Conservation (phyloP, 1,140 invertebrate species). For the Panagrolaimus sp. region DNA sequence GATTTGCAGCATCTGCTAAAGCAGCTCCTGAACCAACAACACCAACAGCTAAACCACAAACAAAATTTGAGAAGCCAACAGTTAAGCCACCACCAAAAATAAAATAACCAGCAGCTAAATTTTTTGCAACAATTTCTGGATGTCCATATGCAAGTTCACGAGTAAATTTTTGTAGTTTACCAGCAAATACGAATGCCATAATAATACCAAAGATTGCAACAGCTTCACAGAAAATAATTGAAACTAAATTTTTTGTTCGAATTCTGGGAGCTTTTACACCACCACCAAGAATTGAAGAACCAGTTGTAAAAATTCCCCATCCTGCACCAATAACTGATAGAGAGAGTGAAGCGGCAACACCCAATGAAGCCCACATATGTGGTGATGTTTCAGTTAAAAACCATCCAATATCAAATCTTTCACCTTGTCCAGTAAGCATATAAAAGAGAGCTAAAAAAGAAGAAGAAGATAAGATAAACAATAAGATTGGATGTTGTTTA, state of each 20-base stretch:
- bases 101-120: conserved; percentile 70
- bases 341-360: conserved; percentile 83
- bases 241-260: conserved; percentile 98
- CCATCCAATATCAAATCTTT: conserved; percentile 63
- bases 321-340: conserved; percentile 94
- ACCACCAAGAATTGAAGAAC: conserved; percentile 88
- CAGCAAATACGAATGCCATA: conserved; percentile 88
- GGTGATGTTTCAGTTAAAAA: conserved; percentile 56
- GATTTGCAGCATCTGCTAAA: conserved; percentile 86
- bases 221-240: conserved; percentile 97
- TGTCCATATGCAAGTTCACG: background rate
- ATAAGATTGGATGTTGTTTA: no score
- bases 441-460: conserved; percentile 57
- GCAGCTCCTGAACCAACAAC: conserved; percentile 91
- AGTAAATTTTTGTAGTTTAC: conserved; percentile 63
- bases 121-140: conserved; percentile 33
- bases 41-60: conserved; percentile 89
- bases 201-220: conserved; percentile 98
- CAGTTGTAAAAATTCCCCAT: conserved; percentile 90
- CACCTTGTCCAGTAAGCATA: conserved; percentile 61
- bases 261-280: conserved; percentile 97
- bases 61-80: conserved; percentile 85
- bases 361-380: conserved; percentile 76
- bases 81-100: conserved; percentile 92
- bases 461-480: background rate